A percentile compares a stretch with the other conserved stretches of the same genome.
Conservation (phyloP, 2,888 invertebrate genomes). For the Capitulum mitella region DNA sequence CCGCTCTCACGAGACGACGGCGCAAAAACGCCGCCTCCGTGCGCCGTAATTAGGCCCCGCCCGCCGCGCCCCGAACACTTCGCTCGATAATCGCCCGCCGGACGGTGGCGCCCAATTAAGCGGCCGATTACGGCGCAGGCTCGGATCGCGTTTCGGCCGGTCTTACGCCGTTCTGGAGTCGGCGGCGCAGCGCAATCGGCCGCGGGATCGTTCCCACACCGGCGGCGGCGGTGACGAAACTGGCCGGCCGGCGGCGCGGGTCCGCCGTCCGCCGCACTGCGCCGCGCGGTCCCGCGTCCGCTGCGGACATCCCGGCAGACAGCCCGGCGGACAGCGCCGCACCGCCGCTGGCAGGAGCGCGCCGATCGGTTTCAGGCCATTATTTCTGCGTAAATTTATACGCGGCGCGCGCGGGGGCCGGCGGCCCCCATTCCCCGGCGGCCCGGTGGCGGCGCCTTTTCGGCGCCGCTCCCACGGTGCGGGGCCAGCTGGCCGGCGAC, state of each 20-base stretch:
- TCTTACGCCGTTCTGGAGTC: not conserved
- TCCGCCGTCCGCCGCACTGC: not conserved
- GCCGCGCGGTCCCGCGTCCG: too few relatives aligned
- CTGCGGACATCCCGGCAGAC: too few relatives aligned
- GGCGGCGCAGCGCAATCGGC: not conserved
- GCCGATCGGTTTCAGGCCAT: slow-evolving; percentile 13
- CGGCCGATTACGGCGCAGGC: not conserved
- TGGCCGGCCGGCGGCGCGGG: not conserved
- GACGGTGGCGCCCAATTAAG: not conserved
- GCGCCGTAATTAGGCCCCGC: not conserved
- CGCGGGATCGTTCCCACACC: not conserved
- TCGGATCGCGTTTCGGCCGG: not conserved
- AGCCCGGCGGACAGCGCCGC: too few relatives aligned
- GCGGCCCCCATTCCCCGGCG: not conserved
- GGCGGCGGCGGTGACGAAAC: not conserved
- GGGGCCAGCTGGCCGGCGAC: not conserved
- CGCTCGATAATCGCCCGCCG: not conserved
- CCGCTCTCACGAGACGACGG: not conserved
- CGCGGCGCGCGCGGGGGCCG: not conserved
- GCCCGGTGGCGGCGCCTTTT: not conserved
- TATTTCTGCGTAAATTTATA: not conserved
- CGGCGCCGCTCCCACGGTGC: slow-evolving; percentile 2
- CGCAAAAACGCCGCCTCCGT: not conserved
- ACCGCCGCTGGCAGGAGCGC: not conserved
- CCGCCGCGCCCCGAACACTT: not conserved